Base-by-base conservation (phyloP, 2,113 vertebrate species). In the Ciconia maguari region DNA sequence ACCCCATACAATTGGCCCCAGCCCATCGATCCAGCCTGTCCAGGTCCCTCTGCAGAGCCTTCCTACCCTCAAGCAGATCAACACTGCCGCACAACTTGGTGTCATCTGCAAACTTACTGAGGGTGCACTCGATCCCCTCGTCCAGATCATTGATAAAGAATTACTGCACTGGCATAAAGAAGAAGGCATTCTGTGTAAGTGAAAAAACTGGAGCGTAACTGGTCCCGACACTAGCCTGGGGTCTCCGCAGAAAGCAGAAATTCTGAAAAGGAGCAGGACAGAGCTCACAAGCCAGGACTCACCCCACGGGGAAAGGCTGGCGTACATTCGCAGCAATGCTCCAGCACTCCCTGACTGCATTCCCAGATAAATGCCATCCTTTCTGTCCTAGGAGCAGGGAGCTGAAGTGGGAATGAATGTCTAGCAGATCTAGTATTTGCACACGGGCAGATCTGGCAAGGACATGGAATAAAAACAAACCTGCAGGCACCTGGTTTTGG, bases 241-340 rank as follows among this genome's bases (percentile, higher is more conserved):
- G 74, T 21, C 41, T 55, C n/a, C 54, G 85, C 46, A 82, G 85
- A 29, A 41, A 52, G 69, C n/a, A 51, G 41, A 22, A 69, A 21
- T 46, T n/a, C 54, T 38, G 8, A 29, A 41, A 25, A 82, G 51
- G 36, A 75, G 51, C 30, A n/a, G 57, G 48, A 88, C 13, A 19
- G 36, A 62, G 29, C 78, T 52, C 51, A 8, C 15, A 16, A 19
- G 32, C 10, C 61, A 26, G 36, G 11, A 3, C 41, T 7, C 17
- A 38, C n/a, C 54, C 81, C 30, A 0, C 0, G 0, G 52, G 66
- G 71, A 52, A 46, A 55, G 68, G 58, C 65, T 74, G 79, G 10
- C 4, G 46, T 3, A 14, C 0, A 2, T n/a, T 44, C 6, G 0
- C 72, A 72, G 62, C 0, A 0, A 81, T 26, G 52, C 38, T 77